These are phyloP conservation scores for Alcis repandata DNA, from an alignment of 2,888 invertebrate genomes.

Conservation along the genomic window DNA sequence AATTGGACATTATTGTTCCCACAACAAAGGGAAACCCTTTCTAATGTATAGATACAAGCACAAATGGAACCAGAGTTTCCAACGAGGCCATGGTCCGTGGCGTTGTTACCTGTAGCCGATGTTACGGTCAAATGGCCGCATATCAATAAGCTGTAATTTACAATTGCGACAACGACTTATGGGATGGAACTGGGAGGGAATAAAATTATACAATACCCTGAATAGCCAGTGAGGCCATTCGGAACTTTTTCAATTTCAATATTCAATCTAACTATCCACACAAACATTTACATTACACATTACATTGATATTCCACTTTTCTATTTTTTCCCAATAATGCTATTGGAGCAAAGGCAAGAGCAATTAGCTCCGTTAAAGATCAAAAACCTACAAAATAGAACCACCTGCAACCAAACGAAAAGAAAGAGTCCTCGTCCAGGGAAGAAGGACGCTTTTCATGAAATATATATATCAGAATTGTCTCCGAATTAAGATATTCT, in stretches of 20 bases:
- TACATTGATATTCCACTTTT: no score
- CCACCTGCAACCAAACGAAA: not conserved
- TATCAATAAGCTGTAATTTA: conserved; percentile 48
- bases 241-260: not conserved
- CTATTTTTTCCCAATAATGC: no score
- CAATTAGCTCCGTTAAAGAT: no score
- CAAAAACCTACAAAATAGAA: not conserved
- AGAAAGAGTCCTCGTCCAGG: not conserved
- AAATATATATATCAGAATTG: no score
- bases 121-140: conserved; percentile 50
- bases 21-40: conserved; percentile 2
- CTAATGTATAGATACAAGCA: conserved; percentile 14
- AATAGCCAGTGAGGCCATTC: not conserved
- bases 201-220: conserved; percentile 3
- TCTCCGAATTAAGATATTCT: not conserved
- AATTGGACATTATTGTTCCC: not conserved
- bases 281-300: no score
- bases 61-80: conserved; percentile 35
- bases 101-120: conserved; percentile 42
- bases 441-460: not conserved
- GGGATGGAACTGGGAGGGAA: conserved; percentile 1
- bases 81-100: conserved; percentile 38
- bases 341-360: no score
- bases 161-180: conserved; percentile 15
- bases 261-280: no score